Percentiles rank a stretch among this genome's conserved stretches.
phyloP scores from a whole-genome alignment of 2,113 vertebrate species.

The Charadrius vociferus region DNA sequence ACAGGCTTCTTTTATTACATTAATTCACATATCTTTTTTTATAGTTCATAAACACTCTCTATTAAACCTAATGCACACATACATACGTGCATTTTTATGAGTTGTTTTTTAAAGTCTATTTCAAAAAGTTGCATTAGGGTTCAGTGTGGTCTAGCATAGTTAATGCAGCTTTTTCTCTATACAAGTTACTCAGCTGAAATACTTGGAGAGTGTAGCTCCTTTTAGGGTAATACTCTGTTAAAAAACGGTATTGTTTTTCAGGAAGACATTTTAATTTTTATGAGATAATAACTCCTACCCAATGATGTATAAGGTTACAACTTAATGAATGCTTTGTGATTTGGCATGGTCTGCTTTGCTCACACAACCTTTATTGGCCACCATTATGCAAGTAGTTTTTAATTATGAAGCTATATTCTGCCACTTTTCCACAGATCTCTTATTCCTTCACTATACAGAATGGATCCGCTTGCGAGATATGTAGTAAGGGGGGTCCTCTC shows the following conservation, averaged over 20 bases:
- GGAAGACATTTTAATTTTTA: not conserved
- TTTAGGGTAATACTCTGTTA: not conserved
- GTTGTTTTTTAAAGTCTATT: not conserved
- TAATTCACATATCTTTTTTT: conserved; percentile 21
- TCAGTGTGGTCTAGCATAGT: not conserved
- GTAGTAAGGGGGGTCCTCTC: not conserved
- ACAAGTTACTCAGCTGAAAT: not conserved
- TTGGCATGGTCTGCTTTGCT: not conserved
- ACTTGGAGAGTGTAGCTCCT: not conserved
- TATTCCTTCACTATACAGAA: not conserved
- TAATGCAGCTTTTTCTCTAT: not conserved
- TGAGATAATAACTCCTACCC: not conserved
- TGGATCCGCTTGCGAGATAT: not conserved
- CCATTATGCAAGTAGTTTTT: not conserved
- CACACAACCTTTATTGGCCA: not conserved
- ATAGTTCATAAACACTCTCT: conserved; percentile 16
- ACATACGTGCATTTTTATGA: not conserved
- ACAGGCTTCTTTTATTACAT: not conserved
- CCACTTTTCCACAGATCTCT: not conserved
- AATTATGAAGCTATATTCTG: not conserved
- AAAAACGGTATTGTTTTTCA: not conserved
- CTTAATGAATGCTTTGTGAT: not conserved
- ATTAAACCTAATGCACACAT: not conserved
- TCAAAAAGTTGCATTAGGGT: not conserved
- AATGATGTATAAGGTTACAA: not conserved